Percentiles rank a stretch among this genome's conserved stretches.
phyloP scores from a whole-genome alignment of 2,113 vertebrate species.

The Tragelaphus scriptus region DNA sequence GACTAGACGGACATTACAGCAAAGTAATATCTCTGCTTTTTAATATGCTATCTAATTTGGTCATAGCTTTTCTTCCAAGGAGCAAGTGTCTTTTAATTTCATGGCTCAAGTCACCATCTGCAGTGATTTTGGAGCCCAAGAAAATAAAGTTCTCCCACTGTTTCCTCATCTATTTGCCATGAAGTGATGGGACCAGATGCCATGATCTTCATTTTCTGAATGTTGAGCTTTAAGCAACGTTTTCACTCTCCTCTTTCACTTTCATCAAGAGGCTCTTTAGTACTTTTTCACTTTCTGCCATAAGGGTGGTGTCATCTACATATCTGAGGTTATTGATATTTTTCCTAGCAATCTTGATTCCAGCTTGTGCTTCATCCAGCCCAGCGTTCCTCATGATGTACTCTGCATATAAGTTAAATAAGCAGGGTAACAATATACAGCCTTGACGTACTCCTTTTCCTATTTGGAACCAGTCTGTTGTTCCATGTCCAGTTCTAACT shows the following conservation, averaged over 20 bases:
- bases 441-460: background rate
- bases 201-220: background rate
- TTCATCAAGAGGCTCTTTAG: background rate
- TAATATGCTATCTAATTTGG: background rate
- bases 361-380: background rate
- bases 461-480: background rate
- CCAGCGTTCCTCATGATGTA: fast-evolving
- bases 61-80: background rate
- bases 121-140: background rate
- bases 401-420: background rate
- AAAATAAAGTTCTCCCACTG: background rate
- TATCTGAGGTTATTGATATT: background rate
- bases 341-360: background rate
- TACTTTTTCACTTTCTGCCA: background rate
- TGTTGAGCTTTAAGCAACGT: background rate
- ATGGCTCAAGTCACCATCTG: background rate
- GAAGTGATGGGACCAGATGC: background rate
- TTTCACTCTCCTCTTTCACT: background rate
- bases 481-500: background rate
- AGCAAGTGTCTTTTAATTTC: background rate
- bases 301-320: background rate
- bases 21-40: background rate
- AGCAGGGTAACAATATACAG: background rate
- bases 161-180: background rate
- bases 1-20: too few relatives aligned